These are phyloP conservation scores for Melinaea marsaeus DNA, from an alignment of 2,888 invertebrate genomes.

Conservation along the genomic window DNA sequence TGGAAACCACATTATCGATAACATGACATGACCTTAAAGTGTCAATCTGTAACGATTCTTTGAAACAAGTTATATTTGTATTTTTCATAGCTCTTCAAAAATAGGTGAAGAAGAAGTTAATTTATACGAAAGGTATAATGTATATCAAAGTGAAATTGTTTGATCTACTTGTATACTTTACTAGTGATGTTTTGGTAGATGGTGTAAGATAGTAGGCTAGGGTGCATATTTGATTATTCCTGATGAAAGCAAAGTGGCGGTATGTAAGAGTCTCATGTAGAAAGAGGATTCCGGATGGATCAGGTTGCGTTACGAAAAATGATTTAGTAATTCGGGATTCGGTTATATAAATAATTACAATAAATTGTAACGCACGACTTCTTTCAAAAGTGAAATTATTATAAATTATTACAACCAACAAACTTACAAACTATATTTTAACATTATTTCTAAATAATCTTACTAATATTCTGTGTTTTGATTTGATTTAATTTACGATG, in stretches of 20 bases:
- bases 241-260: conserved; percentile 43
- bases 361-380: too few relatives aligned
- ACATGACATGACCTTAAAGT: conserved; percentile 52
- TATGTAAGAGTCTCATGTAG: conserved; percentile 34
- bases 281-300: conserved; percentile 30
- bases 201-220: conserved; percentile 58
- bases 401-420: too few relatives aligned
- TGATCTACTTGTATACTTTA: not conserved
- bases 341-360: too few relatives aligned
- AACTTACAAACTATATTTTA: too few relatives aligned
- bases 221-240: conserved; percentile 72
- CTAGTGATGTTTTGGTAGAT: conserved; percentile 45
- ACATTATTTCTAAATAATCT: too few relatives aligned
- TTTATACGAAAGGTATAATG: conserved; percentile 17
- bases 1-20: conserved; percentile 64
- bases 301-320: conserved; percentile 33
- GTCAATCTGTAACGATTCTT: conserved; percentile 14
- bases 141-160: conserved; percentile 6
- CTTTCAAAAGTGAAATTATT: too few relatives aligned
- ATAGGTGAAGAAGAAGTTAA: not conserved
- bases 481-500: too few relatives aligned
- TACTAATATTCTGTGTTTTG: too few relatives aligned
- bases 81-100: conserved; percentile 36
- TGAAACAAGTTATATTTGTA: not conserved
- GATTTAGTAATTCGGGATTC: conserved; percentile 22